Evolutionary conservation across 1,140 invertebrate genomes (phyloP).

Genomic region (Drosophila baimaii): DNA sequence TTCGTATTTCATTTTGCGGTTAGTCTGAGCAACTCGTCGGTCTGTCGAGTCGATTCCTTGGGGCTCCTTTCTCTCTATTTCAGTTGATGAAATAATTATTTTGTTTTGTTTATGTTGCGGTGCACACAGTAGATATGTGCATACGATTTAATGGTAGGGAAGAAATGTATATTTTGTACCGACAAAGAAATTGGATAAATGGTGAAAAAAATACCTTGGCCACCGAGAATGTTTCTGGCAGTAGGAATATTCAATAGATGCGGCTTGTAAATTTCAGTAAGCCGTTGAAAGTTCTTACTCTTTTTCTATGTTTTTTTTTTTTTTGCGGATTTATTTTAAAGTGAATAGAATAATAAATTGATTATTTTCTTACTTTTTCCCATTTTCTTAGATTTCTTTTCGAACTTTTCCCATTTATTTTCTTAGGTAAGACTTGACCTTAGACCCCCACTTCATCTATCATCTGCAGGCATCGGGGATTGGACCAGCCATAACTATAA

Average conservation of each 20-base stretch:
- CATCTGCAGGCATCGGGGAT: constrained; percentile 10
- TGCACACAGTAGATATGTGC: background rate
- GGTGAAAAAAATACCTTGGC: background rate
- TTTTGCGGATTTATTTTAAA: background rate
- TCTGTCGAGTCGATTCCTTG: constrained; percentile 5
- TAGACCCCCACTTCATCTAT: constrained; percentile 36
- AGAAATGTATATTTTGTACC: background rate
- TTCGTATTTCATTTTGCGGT: constrained; percentile 45
- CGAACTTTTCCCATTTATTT: constrained; percentile 3
- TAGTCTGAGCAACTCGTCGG: constrained; percentile 15
- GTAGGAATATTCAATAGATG: background rate
- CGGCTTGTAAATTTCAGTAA: too few relatives aligned
- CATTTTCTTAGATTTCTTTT: background rate
- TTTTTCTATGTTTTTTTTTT: background rate
- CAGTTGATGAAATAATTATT: constrained; percentile 25
- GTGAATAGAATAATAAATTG: background rate
- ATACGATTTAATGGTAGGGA: background rate
- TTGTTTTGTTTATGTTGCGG: constrained; percentile 20
- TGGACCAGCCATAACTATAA: constrained; percentile 26
- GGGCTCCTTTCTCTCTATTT: background rate
- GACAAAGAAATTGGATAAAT: background rate
- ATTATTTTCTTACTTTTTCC: background rate
- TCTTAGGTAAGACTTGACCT: constrained; percentile 7
- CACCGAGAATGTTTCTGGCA: background rate
- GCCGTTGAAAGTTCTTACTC: background rate